Evolutionary conservation across 2,888 invertebrate genomes (phyloP), one percentile per base, ranked within the genome.

Genomic region (Masnerella sp.): DNA sequence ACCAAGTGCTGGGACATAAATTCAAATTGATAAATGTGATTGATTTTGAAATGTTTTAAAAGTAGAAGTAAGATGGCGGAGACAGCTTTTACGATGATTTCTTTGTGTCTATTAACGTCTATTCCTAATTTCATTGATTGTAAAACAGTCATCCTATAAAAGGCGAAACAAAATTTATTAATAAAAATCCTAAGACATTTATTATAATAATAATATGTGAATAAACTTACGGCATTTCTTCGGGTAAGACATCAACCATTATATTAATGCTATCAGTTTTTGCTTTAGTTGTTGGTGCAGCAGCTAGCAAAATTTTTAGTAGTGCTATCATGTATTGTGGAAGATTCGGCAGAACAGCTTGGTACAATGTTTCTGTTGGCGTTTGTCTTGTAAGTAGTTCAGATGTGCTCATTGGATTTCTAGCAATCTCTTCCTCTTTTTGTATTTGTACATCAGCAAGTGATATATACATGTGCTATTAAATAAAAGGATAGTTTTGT

Each of bases 1-100:
- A 99, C 98, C 79, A 99, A 90, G 89, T 99, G 98, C 88, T 99
- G 98, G 1, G 97, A 96, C 94, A 99, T 96, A 86, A 96, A 99
- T 88, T 99, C 99, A 90, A 99, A 99, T 89, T 99, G 99, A 88
- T 98, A 99, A 43, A 99, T 91, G 89, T 99, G 99, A 89, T 98
- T 99, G 40, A 95, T 86, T 88, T 99, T 99, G 83, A 99, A 97
- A 89, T 99, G 98, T 89, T 99, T 99, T 77, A 99, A 89, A 56
- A 99, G 91, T 7, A 99, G 89, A 67, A 99, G 88, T 58, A 99
- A 89, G 79, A 98, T 95, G 11, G 95, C 95, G 38, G 96, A 96
- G 0, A 96, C 94, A 9, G 98, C 95, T 90, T 99, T 99, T 0
- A 99, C 98, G 80, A 99, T 96, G 56, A 99, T 96, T 89, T 99